Conservation (phyloP, 2,888 invertebrate species). For the Conchocele bisecta region DNA sequence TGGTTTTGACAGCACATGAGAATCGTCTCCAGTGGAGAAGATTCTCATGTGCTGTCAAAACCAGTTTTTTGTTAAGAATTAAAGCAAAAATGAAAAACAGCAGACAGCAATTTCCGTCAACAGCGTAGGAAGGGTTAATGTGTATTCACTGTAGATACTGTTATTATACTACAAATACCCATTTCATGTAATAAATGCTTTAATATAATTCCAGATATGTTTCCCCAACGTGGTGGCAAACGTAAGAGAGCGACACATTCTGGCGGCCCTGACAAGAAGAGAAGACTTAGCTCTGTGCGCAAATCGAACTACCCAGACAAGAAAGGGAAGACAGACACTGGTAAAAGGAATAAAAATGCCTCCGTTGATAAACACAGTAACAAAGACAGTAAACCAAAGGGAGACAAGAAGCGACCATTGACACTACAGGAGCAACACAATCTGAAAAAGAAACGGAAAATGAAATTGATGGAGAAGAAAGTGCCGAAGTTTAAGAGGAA, state of each 20-base stretch:
- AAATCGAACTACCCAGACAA: slow-evolving; percentile 2
- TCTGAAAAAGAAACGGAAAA: slow-evolving; percentile 27
- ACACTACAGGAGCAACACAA: slow-evolving; percentile 7
- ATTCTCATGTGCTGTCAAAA: too few relatives aligned
- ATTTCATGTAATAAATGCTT: too few relatives aligned
- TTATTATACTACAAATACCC: too few relatives aligned
- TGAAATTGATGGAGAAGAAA: slow-evolving; percentile 39
- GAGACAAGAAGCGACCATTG: slow-evolving; percentile 9
- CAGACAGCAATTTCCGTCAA: too few relatives aligned
- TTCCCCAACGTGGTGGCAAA: slow-evolving; percentile 15
- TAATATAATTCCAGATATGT: too few relatives aligned
- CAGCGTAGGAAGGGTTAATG: too few relatives aligned
- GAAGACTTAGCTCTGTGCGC: too few relatives aligned
- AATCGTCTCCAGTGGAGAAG: too few relatives aligned
- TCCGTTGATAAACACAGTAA: background rate
- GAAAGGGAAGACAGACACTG: background rate
- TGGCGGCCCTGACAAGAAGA: slow-evolving; percentile 16
- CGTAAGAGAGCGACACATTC: background rate
- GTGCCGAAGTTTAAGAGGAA: slow-evolving; percentile 21
- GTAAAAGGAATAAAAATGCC: background rate
- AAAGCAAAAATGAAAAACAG: too few relatives aligned
- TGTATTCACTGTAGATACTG: too few relatives aligned
- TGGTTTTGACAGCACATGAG: too few relatives aligned
- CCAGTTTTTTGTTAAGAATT: too few relatives aligned
- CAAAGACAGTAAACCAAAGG: slow-evolving; percentile 9